Base-by-base conservation (phyloP, 2,113 vertebrate genomes). In the Rhea pennata region DNA sequence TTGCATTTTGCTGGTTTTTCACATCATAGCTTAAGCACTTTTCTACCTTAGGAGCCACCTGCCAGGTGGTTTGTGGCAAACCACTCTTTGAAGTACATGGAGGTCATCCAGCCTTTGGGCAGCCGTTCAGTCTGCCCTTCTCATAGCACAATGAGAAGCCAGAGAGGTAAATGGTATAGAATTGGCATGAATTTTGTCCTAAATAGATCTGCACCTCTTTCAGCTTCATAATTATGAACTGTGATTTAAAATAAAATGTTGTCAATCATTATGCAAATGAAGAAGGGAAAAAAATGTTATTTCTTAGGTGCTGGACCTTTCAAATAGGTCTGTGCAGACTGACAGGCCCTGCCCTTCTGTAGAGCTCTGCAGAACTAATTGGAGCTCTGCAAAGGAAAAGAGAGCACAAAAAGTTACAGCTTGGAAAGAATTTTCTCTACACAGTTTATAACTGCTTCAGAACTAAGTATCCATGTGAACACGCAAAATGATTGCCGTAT, bases 211-310 rank as follows among this genome's bases (percentile, higher is more conserved):
- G 10, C 62, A 54, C 22, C 39, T 95, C 59, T 39, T 26, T 74
- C 46, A 69, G 53, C n/a, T 94, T 84, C 84, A 46, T 72, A 90
- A 65, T 42, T 23, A 50, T 54, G 65, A 79, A 15, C 82, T 77
- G 13, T 29, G 11, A 76, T 15, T 96, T 84, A 93, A 88, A 93
- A 92, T 59, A 88, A 90, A 96, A 93, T 26, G 73, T 90, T 91
- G 71, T 65, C 89, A 92, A 66, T 89, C 9, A 1, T 87, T 93
- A 92, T 85, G 87, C 64, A 95, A 92, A 95, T 71, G 31, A 87
- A 42, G 83, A 73, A 72, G 46, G 42, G 44, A 33, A 23, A 56
- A 96, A 92, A 86, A 83, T 74, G 36, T 72, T 94, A 80, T 62
- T 94, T 95, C 80, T 80, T n/a, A 69, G 90, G 88, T 72, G 79